Evolutionary conservation across 2,113 vertebrate species (phyloP).

Genomic region (Progne subis): DNA sequence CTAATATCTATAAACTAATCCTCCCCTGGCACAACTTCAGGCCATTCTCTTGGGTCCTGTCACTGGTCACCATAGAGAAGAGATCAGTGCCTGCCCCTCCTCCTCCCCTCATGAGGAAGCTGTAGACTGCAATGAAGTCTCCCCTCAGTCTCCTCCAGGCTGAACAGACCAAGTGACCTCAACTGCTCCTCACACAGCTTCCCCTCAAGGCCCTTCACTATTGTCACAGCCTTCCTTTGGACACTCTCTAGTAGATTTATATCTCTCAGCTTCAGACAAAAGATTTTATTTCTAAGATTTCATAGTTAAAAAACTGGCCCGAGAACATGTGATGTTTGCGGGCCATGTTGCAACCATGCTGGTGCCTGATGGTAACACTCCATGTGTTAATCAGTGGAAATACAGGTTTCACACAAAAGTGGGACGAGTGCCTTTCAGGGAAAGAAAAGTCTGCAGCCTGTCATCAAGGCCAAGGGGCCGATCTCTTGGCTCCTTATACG

Average conservation of each 20-base stretch:
- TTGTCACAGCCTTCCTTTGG: not conserved
- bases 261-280: not conserved
- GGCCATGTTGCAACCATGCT: not conserved
- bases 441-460: constrained; percentile 81
- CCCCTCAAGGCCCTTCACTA: not conserved
- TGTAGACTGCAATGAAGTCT: fast-evolving
- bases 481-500: constrained; percentile 74
- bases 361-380: not conserved
- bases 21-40: not conserved
- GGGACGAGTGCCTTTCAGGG: constrained; percentile 71
- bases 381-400: not conserved
- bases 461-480: constrained; percentile 80
- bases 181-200: fast-evolving
- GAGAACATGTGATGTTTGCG: fast-evolving
- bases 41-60: not conserved
- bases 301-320: not conserved
- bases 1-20: not conserved
- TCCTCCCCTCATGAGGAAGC: not conserved
- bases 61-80: too few species aligned
- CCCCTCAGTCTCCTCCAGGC: not conserved
- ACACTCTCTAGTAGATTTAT: fast-evolving
- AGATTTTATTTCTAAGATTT: not conserved
- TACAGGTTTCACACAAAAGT: not conserved
- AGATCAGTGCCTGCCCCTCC: not conserved
- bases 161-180: not conserved